These are phyloP conservation scores for Heliangelus exortis DNA, from an alignment of 2,797 vertebrate species.

Conservation along the genomic window DNA sequence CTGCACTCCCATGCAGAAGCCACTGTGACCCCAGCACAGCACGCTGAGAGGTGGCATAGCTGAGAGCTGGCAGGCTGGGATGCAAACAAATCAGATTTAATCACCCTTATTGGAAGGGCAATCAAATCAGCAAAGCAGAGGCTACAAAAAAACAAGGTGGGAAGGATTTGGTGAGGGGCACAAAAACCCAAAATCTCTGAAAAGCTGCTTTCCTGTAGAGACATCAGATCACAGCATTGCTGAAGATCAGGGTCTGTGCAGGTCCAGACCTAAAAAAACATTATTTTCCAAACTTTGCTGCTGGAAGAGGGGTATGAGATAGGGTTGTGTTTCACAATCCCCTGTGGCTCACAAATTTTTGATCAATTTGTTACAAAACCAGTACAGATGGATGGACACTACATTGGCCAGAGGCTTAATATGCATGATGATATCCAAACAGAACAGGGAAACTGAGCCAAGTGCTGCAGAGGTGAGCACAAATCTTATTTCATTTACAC, in stretches of 20 bases:
- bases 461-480: neutral
- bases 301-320: neutral
- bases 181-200: neutral
- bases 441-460: neutral
- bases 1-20: neutral
- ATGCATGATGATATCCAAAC: neutral
- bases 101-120: conserved; percentile 1
- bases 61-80: conserved; percentile 16
- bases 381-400: neutral
- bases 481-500: neutral
- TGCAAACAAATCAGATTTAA: conserved; percentile 56
- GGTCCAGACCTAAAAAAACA: neutral
- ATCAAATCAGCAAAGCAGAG: conserved; percentile 19
- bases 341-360: neutral
- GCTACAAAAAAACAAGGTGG: neutral
- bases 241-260: neutral
- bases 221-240: neutral
- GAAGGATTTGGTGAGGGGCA: neutral
- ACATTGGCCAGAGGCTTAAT: neutral
- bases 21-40: accelerated
- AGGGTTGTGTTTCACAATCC: neutral
- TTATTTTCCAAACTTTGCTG: neutral
- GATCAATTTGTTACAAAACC: neutral
- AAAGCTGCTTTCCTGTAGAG: neutral
- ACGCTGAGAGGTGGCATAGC: neutral